phyloP scores from a whole-genome alignment of 2,797 vertebrate genomes.

The Galaxias olidus region DNA sequence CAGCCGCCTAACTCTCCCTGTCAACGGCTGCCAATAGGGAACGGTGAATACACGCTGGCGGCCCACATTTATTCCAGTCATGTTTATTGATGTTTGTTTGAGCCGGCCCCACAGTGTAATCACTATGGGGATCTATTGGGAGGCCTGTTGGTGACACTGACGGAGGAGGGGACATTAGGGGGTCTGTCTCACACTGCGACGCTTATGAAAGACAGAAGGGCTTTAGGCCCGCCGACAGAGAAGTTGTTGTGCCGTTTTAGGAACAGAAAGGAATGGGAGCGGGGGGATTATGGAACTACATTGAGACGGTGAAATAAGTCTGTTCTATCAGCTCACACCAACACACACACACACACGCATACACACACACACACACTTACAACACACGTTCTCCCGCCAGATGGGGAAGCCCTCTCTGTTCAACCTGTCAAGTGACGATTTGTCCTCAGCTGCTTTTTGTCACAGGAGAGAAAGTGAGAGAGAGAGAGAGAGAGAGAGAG shows the following conservation, averaged over 20 bases:
- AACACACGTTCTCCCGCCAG: constrained; percentile 14
- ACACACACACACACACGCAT: constrained; percentile 16
- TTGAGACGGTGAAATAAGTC: not conserved
- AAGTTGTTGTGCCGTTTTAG: not conserved
- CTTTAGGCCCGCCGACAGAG: not conserved
- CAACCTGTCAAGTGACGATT: constrained; percentile 52
- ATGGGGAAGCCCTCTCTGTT: constrained; percentile 45
- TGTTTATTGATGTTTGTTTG: not conserved
- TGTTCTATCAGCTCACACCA: not conserved
- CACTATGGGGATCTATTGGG: constrained; percentile 7
- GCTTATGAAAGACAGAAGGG: not conserved
- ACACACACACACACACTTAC: not conserved
- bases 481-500: constrained; percentile 21
- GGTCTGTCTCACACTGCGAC: not conserved
- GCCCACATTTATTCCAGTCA: not conserved
- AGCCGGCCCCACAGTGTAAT: not conserved
- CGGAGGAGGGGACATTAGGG: constrained; percentile 6
- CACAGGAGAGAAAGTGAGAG: constrained; percentile 11
- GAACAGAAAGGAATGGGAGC: not conserved
- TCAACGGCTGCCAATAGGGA: constrained; percentile 5
- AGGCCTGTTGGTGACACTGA: constrained; percentile 5
- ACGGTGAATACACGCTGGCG: not conserved
- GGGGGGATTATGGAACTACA: not conserved
- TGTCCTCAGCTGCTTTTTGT: constrained; percentile 40
- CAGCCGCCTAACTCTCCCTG: not conserved